Base-by-base conservation (phyloP, 2,888 invertebrate species). In the Agonopterix alstromeriana region DNA sequence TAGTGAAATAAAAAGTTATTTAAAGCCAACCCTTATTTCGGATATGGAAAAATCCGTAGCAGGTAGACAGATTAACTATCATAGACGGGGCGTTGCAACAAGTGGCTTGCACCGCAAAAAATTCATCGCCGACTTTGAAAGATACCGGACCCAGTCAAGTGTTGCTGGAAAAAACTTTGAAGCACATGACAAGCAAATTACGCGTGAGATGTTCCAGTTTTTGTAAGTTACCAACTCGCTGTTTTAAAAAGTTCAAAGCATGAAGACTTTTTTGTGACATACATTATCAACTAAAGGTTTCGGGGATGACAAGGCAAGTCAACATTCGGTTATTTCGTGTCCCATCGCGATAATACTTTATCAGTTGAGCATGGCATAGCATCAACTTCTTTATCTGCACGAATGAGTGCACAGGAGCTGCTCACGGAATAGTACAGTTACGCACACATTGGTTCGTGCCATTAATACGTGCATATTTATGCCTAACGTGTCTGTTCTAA, bases 391-490 rank as follows among this genome's bases (percentile, higher is more conserved):
- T 70, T 70, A 72, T 66, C 72, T 68, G 59, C 62, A 70, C 70
- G 65, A 65, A 62, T 64, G 70, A 65, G 58, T 65, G 67, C 66
- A 60, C 67, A 73, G 72, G 68, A 73, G 67, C 61, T 55, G 55
- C 65, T 60, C 77, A 77, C 79, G 76, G 73, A 65, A 77, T 63
- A 67, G 72, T 82, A 86, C 87, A 82, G 86, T 87, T 86, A 85
- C 63, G 65, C 67, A 71, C 75, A 81, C 77, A 76, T 70, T 69
- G 65, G 70, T 77, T 77, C 77, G 76, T 80, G 80, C 76, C 75
- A 81, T 76, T 82, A 80, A 77, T 77, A 81, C 73, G 73, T 80
- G 81, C 77, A 86, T 85, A 86, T 80, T 84, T 85, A 87, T 86
- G 86, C 87, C 75, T 77, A 73, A 69, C 86, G 76, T 79, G 84